Evolutionary conservation across 2,113 vertebrate species (phyloP).

Genomic region (Nothobranchius furzeri): DNA sequence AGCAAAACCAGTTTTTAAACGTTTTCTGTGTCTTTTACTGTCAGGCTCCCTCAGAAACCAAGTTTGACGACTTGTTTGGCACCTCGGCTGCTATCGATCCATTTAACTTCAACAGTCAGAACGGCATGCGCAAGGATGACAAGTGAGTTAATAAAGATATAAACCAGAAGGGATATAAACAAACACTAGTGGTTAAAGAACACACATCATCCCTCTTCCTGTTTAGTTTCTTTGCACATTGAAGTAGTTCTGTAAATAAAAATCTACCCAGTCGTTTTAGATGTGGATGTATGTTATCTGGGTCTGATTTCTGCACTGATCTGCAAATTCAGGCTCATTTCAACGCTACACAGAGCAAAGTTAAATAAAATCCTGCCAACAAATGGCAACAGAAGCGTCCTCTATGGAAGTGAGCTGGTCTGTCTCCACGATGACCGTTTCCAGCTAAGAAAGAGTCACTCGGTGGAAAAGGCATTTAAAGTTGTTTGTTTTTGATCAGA

Average conservation of each 20-base stretch:
- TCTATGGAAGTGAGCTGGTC: background rate
- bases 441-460: background rate
- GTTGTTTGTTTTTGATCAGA: conserved; percentile 72
- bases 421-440: background rate
- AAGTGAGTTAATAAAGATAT: conserved; percentile 79
- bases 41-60: conserved; percentile 87
- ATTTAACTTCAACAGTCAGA: conserved; percentile 97
- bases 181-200: too few relatives aligned
- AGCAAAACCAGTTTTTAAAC: background rate
- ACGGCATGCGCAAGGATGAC: conserved; percentile 91
- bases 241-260: too few relatives aligned
- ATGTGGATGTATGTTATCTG: too few relatives aligned
- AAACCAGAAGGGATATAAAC: too few relatives aligned
- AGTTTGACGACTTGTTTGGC: conserved; percentile 95
- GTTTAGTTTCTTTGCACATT: too few relatives aligned
- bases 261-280: too few relatives aligned
- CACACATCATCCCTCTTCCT: too few relatives aligned
- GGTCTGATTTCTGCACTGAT: too few relatives aligned
- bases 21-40: background rate
- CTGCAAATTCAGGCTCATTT: too few relatives aligned
- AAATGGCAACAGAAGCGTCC: too few relatives aligned
- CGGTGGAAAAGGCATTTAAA: background rate
- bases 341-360: too few relatives aligned
- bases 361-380: too few relatives aligned
- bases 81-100: conserved; percentile 87